phyloP scores from a whole-genome alignment of 2,888 invertebrate species.

The Balanococcus diminutus region DNA sequence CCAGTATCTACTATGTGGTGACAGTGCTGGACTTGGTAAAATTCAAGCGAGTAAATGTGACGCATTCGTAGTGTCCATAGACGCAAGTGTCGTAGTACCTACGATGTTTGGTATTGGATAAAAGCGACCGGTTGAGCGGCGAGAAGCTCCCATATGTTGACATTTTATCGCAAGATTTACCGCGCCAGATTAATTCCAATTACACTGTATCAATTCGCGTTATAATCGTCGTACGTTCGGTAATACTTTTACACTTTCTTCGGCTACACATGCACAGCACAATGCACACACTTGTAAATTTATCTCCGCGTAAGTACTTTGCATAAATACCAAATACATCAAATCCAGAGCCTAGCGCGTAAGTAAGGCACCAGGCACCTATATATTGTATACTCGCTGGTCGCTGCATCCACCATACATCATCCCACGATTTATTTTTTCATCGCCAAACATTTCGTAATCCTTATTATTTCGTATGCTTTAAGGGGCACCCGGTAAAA shows the following conservation, averaged over 20 bases:
- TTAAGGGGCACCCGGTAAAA: not conserved
- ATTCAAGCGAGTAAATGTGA: no score
- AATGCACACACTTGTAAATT: not conserved
- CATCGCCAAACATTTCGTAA: conserved; percentile 11
- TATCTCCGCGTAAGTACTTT: not conserved
- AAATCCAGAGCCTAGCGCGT: not conserved
- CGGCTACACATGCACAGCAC: not conserved
- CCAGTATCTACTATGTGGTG: no score
- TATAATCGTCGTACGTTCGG: not conserved
- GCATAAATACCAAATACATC: conserved; percentile 5
- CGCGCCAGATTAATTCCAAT: not conserved
- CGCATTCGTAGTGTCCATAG: no score
- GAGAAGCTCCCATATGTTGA: not conserved
- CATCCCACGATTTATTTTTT: not conserved
- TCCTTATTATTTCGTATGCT: not conserved
- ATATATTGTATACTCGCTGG: no score
- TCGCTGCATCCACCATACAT: not conserved
- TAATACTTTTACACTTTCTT: not conserved
- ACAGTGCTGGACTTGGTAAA: no score
- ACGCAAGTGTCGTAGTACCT: no score
- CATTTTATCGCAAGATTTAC: not conserved
- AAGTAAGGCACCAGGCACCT: no score
- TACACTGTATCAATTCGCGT: conserved; percentile 1
- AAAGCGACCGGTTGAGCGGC: no score
- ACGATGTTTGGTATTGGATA: no score